Evolutionary conservation across 2,113 vertebrate species (phyloP).

Genomic region (Lophotis ruficrista): DNA sequence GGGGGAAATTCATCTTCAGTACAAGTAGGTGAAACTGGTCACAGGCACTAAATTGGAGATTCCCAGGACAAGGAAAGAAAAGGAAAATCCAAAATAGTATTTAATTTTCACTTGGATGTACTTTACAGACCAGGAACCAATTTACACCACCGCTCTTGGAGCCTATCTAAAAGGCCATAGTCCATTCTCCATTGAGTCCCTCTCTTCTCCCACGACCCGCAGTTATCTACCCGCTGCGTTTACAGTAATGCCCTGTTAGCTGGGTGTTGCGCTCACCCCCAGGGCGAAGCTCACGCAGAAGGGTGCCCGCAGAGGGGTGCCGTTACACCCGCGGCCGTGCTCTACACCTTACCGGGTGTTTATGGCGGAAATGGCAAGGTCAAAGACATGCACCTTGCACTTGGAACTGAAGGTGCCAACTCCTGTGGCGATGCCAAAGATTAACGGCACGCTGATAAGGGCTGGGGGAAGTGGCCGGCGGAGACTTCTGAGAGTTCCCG

Average conservation of each 20-base stretch:
- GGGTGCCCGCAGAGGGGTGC: background rate
- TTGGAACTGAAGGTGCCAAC: slow-evolving; percentile 59
- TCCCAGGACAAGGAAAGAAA: background rate
- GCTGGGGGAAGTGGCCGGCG: background rate
- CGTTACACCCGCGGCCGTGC: background rate
- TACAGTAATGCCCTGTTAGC: background rate
- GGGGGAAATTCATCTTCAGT: background rate
- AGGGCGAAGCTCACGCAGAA: rapidly evolving
- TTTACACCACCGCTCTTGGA: background rate
- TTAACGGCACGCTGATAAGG: slow-evolving; percentile 10
- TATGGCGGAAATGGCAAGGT: slow-evolving; percentile 41
- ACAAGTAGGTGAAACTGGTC: background rate
- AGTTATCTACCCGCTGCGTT: background rate
- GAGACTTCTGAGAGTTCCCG: slow-evolving; percentile 36
- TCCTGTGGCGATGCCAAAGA: slow-evolving; percentile 12
- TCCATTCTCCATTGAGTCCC: background rate
- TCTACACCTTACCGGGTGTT: background rate
- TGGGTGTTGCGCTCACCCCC: background rate
- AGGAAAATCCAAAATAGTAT: background rate
- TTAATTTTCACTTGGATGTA: background rate
- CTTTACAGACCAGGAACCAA: background rate
- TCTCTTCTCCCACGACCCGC: rapidly evolving
- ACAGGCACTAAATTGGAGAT: background rate
- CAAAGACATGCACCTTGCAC: slow-evolving; percentile 49
- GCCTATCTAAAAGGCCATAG: background rate